Base-by-base conservation (phyloP, 1,140 invertebrate genomes). In the Zophobas morio region DNA sequence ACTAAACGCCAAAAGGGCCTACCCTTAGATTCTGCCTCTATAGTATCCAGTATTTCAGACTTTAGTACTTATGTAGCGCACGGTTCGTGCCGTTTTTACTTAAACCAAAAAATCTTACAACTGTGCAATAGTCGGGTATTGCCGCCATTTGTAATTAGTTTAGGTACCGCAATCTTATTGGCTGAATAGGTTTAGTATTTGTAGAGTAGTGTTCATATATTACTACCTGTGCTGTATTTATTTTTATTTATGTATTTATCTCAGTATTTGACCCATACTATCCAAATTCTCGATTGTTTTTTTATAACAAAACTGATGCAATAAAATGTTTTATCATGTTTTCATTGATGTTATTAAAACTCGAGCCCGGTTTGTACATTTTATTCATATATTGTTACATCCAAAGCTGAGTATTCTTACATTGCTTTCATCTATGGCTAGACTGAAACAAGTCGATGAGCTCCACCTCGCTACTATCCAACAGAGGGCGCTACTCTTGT, bases 221-320 rank as follows among this genome's bases (percentile, higher is more conserved):
- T 60, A 63, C 33, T 46, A 66, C 60, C 60, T 66, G 39, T 66
- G 37, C 60, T 66, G 60, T 66, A 66, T 66, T 66, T 66, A 66
- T 66, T 66, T 63, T 66, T 66, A 66, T 66, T 66, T 66, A 66
- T 66, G 60, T 66, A 66, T 66, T 66, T 66, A 66, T 66, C 60
- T 40, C 60, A 66, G 60, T 66, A 66, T 66, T 66, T 42, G 60
- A 42, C 32, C n/a, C n/a, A 51, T 51, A 2, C 49, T 32, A 3
- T 40, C 42, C 60, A 42, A 66, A 66, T 42, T 51, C 60, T 66
- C 60, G 32, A 20, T 4, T 66, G 40, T 8, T 66, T 66, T 66
- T 66, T 66, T 66, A 66, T 66, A 66, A 20, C n/a, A 66, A 63
- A 42, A 54, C 35, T 42, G 37, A 66, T 42, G 60, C 39, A 66